These are phyloP conservation scores for Drosophila sproati DNA, from an alignment of 1,140 invertebrate genomes.

Conservation along the genomic window DNA sequence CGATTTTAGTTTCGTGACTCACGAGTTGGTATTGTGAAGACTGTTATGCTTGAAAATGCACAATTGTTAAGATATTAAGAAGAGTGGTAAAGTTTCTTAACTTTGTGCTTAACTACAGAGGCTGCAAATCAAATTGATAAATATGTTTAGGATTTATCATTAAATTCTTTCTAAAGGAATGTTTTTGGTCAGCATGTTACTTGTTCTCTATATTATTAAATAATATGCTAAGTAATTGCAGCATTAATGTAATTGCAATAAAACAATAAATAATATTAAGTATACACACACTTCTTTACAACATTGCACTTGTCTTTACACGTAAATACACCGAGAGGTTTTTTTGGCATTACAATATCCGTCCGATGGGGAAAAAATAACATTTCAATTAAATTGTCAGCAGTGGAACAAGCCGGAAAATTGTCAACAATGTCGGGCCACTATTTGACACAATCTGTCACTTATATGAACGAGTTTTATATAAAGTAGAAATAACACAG, in stretches of 20 bases:
- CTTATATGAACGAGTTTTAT: slow-evolving; percentile 46
- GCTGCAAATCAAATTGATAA: not conserved
- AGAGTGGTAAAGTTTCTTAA: slow-evolving; percentile 17
- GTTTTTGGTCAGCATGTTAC: not conserved
- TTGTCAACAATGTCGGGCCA: slow-evolving; percentile 57
- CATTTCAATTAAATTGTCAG: slow-evolving; percentile 65
- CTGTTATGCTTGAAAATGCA: slow-evolving; percentile 14
- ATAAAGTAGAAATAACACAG: slow-evolving; percentile 28
- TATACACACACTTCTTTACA: slow-evolving; percentile 3
- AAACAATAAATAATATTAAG: slow-evolving; percentile 13
- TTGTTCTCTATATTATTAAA: slow-evolving; percentile 1
- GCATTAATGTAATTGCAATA: not conserved
- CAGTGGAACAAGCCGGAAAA: slow-evolving; percentile 37
- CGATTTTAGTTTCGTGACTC: slow-evolving; percentile 33
- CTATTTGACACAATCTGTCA: slow-evolving; percentile 49
- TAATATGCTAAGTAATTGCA: not conserved
- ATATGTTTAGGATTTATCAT: slow-evolving; percentile 6
- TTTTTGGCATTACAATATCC: slow-evolving; percentile 1
- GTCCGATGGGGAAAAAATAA: slow-evolving; percentile 26
- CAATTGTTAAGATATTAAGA: slow-evolving; percentile 44
- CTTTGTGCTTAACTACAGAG: not conserved
- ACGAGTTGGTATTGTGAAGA: slow-evolving; percentile 24
- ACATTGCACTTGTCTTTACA: not conserved
- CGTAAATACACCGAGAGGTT: not conserved
- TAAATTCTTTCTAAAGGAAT: not conserved